Evolutionary conservation across 2,797 vertebrate genomes (phyloP).

Genomic region (Sebastiscus albofasciatus): DNA sequence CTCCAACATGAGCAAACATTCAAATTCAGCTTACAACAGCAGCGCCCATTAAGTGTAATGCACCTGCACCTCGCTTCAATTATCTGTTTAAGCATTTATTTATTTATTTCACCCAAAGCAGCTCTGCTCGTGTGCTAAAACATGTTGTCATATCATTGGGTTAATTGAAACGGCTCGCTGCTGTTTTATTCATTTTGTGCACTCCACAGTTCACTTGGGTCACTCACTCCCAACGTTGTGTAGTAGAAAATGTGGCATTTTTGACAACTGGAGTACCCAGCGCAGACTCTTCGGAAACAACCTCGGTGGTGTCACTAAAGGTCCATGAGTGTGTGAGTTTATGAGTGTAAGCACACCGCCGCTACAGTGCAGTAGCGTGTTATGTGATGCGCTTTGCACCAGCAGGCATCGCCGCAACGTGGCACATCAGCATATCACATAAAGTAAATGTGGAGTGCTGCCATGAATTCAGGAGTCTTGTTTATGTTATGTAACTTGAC

Average conservation of each 20-base stretch:
- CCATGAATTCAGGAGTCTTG: neutral
- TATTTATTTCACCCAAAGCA: neutral
- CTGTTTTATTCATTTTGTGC: constrained; percentile 1
- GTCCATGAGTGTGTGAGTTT: neutral
- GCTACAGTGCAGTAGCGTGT: neutral
- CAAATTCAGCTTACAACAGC: neutral
- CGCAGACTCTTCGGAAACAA: neutral
- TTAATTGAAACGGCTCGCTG: neutral
- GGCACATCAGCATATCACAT: constrained; percentile 6
- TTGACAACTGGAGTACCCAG: neutral
- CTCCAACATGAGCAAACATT: no score
- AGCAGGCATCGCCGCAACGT: neutral
- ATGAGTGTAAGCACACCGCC: neutral
- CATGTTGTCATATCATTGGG: neutral
- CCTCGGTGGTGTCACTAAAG: neutral
- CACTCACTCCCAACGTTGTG: neutral
- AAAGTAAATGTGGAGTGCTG: constrained; percentile 7
- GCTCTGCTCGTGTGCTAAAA: neutral
- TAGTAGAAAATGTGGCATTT: neutral
- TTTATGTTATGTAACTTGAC: constrained; percentile 21
- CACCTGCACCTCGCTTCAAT: neutral
- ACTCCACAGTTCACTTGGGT: neutral
- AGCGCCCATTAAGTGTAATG: neutral
- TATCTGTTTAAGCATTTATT: neutral
- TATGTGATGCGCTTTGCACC: neutral